phyloP scores from a whole-genome alignment of 2,797 vertebrate genomes.

The Antrozous pallidus region DNA sequence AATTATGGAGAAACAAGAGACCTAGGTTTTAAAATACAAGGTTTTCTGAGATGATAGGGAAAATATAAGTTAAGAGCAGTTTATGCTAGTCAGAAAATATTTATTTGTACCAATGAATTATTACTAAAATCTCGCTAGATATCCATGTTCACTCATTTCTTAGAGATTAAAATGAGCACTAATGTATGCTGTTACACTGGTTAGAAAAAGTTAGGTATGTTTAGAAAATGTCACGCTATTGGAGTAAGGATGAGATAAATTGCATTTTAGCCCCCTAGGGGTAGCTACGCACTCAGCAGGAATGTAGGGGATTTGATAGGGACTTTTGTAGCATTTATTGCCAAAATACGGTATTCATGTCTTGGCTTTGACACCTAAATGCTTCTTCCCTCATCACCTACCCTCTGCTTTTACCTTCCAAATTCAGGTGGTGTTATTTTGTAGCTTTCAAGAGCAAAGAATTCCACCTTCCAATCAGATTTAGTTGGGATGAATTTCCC shows the following conservation, averaged over 20 bases:
- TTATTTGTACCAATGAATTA: neutral
- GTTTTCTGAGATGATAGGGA: neutral
- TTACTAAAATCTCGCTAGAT: neutral
- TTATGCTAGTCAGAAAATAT: neutral
- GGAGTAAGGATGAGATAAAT: neutral
- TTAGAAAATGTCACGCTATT: neutral
- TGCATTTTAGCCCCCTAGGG: neutral
- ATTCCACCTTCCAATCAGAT: neutral
- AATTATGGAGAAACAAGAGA: neutral
- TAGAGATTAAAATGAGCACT: neutral
- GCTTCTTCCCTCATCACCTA: neutral
- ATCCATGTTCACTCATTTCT: neutral
- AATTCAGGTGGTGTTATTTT: neutral
- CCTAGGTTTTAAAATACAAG: neutral
- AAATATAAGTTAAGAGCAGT: neutral
- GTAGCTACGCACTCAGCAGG: neutral
- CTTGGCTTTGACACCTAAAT: neutral
- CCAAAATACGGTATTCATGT: neutral
- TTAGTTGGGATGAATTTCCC: neutral
- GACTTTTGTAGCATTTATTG: neutral
- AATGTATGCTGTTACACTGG: neutral
- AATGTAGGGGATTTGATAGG: neutral
- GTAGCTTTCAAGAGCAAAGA: neutral
- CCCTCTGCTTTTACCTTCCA: neutral
- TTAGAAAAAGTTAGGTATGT: neutral